Percentiles rank a stretch among this genome's conserved stretches.
phyloP scores from a whole-genome alignment of 2,113 vertebrate genomes.

The Pteronura brasiliensis region DNA sequence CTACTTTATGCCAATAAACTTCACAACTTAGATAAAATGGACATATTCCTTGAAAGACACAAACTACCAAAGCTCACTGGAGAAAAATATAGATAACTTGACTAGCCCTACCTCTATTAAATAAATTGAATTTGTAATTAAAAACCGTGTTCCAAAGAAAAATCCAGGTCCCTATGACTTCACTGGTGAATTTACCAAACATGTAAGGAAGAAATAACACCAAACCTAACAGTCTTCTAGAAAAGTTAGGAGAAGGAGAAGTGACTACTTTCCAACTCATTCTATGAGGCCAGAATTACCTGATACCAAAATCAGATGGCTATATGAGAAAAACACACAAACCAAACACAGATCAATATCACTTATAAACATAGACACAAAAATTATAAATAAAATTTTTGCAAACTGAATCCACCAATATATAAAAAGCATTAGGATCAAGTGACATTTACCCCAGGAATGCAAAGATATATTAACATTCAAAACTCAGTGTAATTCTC shows the following conservation, averaged over 20 bases:
- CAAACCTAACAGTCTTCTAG: neutral
- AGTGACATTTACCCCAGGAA: neutral
- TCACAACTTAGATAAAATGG: neutral
- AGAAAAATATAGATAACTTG: neutral
- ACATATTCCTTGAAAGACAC: neutral
- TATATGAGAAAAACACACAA: neutral
- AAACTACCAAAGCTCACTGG: neutral
- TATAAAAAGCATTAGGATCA: neutral
- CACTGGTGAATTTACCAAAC: neutral
- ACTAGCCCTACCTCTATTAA: neutral
- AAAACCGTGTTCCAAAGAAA: neutral
- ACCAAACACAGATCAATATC: neutral
- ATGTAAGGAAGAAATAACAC: neutral
- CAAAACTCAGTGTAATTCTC: neutral
- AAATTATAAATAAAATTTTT: neutral
- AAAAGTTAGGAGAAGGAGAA: neutral
- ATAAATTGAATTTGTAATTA: neutral
- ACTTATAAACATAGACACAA: neutral
- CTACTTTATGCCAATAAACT: neutral
- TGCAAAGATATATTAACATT: neutral
- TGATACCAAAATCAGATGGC: neutral
- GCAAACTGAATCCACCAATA: neutral
- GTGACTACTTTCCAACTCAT: neutral
- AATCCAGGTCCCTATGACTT: neutral
- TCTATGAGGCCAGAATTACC: neutral